Base-by-base conservation (phyloP, 1,140 invertebrate species). In the Zeugodacus cucurbitae region DNA sequence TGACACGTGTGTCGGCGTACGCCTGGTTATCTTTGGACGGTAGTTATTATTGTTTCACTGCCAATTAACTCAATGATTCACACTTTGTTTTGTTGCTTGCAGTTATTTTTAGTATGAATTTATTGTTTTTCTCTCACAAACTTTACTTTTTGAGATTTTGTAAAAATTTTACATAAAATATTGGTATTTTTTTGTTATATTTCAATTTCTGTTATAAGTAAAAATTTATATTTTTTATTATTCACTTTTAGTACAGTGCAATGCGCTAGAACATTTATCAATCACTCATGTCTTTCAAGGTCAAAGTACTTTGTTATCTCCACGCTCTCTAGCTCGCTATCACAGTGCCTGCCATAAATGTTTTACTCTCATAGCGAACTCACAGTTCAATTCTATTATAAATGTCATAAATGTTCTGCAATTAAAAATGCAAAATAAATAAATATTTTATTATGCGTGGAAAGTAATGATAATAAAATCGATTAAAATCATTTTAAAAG, bases 221-320 rank as follows among this genome's bases (percentile, higher is more conserved):
- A 10, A 62, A n/a, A 10, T 62, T 2, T 59, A 62, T n/a, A 3
- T 8, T 62, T 67, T 67, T 29, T 67, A 17, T 8, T 29, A 11
- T 67, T 67, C 64, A 32, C 26, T 67, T 74, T 74, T 74, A 32
- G 20, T 17, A 37, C 34, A 41, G 20, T 74, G 67, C 67, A 37
- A 74, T 41, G 29, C 17, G 32, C 17, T 37, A 37, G 26, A 11
- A 32, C 41, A 48, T 82, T 48, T 48, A 82, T 41, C 74, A 82
- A 82, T 82, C 10, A 82, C 22, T 48, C 34, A 41, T 41, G 29
- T 34, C 34, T 41, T 6, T 82, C 74, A 82, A 82, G 74, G 74
- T 82, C 41, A 26, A 48, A 82, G 41, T 41, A 44, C 74, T 29
- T 26, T 82, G 74, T 82, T 82, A 82, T 82, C 74, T 82, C 22